Evolutionary conservation across 2,888 invertebrate species (phyloP).

Genomic region (Helleia helle): DNA sequence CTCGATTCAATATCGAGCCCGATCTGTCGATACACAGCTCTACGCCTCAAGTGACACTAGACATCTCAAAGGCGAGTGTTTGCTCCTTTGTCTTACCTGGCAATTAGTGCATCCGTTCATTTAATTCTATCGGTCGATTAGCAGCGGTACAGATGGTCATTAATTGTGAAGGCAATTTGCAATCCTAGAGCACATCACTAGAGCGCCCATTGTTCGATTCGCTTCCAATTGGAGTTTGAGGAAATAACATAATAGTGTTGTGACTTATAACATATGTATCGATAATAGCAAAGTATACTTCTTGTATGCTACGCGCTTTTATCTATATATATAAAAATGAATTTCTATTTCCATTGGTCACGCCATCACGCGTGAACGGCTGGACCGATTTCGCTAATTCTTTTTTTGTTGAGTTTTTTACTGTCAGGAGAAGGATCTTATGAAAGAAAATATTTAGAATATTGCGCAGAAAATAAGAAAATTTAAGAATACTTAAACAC

Average conservation of each 20-base stretch:
- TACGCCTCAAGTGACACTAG: slow-evolving; percentile 67
- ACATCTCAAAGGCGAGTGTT: slow-evolving; percentile 69
- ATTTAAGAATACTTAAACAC: too few relatives aligned
- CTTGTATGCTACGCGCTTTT: too few relatives aligned
- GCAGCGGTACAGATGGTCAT: slow-evolving; percentile 59
- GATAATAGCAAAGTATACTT: too few relatives aligned
- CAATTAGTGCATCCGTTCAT: slow-evolving; percentile 72
- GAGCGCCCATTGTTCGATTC: slow-evolving; percentile 10
- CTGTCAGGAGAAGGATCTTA: too few relatives aligned
- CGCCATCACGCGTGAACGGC: too few relatives aligned
- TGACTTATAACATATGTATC: too few relatives aligned
- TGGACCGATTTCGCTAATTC: too few relatives aligned
- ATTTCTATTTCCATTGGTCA: too few relatives aligned
- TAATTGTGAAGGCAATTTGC: slow-evolving; percentile 67
- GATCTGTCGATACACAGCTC: slow-evolving; percentile 37
- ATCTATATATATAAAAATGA: too few relatives aligned
- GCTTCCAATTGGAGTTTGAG: slow-evolving; percentile 7
- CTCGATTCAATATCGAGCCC: slow-evolving; percentile 23
- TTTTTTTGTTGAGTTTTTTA: too few relatives aligned
- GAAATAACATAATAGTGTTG: neutral
- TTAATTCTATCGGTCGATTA: slow-evolving; percentile 74
- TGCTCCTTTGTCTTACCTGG: slow-evolving; percentile 71
- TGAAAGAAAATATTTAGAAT: too few relatives aligned
- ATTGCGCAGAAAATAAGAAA: too few relatives aligned
- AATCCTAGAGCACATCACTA: slow-evolving; percentile 41